phyloP scores from a whole-genome alignment of 2,888 invertebrate species.

The Acanthosepion lycidas region DNA sequence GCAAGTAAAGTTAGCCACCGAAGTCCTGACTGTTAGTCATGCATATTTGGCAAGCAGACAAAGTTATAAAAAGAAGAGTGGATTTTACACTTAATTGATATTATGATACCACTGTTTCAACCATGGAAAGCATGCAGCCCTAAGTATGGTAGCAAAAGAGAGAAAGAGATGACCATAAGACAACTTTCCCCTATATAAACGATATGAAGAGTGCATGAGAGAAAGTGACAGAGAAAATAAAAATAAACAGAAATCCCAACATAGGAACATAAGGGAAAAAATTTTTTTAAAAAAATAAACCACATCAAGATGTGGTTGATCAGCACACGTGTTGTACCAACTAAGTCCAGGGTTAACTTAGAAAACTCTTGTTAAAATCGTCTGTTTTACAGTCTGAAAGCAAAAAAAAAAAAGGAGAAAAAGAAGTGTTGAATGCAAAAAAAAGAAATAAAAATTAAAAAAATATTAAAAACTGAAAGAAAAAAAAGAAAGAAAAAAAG shows the following conservation, averaged over 20 bases:
- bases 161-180: background rate
- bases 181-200: background rate
- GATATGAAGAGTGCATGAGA: background rate
- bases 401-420: conserved; percentile 34
- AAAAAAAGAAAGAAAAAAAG: no score
- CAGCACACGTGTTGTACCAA: conserved; percentile 20
- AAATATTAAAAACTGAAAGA: no score
- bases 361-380: background rate
- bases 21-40: no score
- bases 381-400: conserved; percentile 33
- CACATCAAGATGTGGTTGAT: conserved; percentile 8
- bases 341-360: conserved; percentile 37
- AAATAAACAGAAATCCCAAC: background rate
- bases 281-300: background rate
- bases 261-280: background rate
- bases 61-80: background rate
- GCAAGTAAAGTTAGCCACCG: no score
- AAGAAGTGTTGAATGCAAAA: background rate
- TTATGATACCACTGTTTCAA: conserved; percentile 3
- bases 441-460: background rate
- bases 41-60: background rate
- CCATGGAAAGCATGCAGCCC: background rate
- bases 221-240: background rate
- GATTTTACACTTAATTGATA: background rate
- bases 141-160: background rate